Evolutionary conservation across 2,888 invertebrate species (phyloP), one percentile per base, ranked within the genome.

Genomic region (Campoplex nolae): DNA sequence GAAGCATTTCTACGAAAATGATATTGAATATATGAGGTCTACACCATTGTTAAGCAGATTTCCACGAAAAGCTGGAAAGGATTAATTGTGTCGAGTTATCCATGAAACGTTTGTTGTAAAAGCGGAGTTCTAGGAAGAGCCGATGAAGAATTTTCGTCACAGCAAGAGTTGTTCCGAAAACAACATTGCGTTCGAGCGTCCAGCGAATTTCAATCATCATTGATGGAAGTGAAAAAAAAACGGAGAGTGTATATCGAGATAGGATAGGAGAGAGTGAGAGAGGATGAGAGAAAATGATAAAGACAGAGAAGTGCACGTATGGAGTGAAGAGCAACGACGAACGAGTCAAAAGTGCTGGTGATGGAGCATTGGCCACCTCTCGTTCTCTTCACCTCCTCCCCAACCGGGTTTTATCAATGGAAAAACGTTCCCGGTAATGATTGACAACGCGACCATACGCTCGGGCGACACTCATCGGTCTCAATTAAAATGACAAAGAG

Each of bases 141-240:
- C 16, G 48, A 67, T 45, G 67, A 16, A 62, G 28, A 32, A 32
- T 6, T 28, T 62, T 16, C 16, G 13, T 16, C 23, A 23, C 23
- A 23, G 32, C 79, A 77, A 80, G 78, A 84, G 88, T 89, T 91
- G 90, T 91, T 91, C 90, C 89, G 90, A 90, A 90, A 91, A 92
- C 90, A 90, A 90, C 89, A 89, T 84, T 51, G 89, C 83, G 88
- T 88, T 90, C 84, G 90, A 87, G 85, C 13, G 13, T 58, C 8
- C 85, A 86, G 89, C 89, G 90, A 91, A 91, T 91, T 91, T 92
- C 91, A 92, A 92, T 92, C 91, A 92, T 91, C 90, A 90, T 87
- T 81, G 88, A 90, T 89, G 90, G 71, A 84, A 79, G 32, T 32
- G 70, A 45, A 79, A 38, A 54, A 79, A 45, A 38, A 51, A 56